A percentile compares a stretch with the other conserved stretches of the same genome.
Evolutionary conservation across 2,113 vertebrate genomes (phyloP).

Genomic region (Pipa parva): DNA sequence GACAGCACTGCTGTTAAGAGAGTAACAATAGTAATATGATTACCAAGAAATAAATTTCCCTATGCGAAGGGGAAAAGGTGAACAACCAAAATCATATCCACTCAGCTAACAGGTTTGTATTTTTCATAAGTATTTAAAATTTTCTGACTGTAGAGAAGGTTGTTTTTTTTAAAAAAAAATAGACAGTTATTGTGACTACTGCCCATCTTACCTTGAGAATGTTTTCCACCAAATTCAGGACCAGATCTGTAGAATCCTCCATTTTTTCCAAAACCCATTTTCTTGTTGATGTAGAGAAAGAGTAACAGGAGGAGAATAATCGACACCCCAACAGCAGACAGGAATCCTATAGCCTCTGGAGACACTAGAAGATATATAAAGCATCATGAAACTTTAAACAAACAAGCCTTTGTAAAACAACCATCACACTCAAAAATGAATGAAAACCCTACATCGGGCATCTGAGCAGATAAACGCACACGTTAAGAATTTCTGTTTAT

Average conservation of each 20-base stretch:
- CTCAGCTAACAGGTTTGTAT: too few relatives aligned
- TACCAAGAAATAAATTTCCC: too few relatives aligned
- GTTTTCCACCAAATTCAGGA: conserved; percentile 74
- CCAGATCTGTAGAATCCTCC: conserved; percentile 83
- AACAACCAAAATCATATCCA: too few relatives aligned
- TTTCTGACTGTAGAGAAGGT: too few relatives aligned
- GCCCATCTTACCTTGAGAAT: conserved; percentile 74
- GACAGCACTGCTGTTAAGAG: too few relatives aligned
- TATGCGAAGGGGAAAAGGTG: too few relatives aligned
- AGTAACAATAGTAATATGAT: too few relatives aligned
- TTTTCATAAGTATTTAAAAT: too few relatives aligned
- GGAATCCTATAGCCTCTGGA: conserved; percentile 92
- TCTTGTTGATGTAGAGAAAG: conserved; percentile 96
- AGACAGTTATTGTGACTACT: too few relatives aligned
- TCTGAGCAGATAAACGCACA: too few relatives aligned
- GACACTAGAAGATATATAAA: conserved; percentile 72
- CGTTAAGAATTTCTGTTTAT: too few relatives aligned
- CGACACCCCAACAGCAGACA: conserved; percentile 89
- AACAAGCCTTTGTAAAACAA: neutral
- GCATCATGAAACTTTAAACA: neutral
- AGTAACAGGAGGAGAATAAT: conserved; percentile 88
- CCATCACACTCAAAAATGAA: neutral
- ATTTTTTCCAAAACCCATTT: conserved; percentile 85
- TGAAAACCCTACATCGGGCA: neutral
- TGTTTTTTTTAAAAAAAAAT: too few relatives aligned